Percentiles rank a stretch among this genome's conserved stretches.
Evolutionary conservation across 30 jellyfish, hydroid and myxozoan species (phyloP).

Genomic region (Cassiopea xamachana): DNA sequence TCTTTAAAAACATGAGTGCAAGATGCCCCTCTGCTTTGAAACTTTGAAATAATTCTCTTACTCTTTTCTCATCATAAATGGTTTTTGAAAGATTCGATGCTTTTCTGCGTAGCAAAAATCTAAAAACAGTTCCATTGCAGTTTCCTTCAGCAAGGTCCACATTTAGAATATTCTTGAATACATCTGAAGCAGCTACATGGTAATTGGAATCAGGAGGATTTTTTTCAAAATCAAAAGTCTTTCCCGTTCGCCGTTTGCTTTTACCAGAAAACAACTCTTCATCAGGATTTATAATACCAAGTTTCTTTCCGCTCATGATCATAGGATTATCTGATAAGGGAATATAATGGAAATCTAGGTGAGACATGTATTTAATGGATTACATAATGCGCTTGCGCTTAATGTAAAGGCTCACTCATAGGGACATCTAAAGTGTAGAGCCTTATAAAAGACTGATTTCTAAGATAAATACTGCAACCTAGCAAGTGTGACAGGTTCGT

Average conservation of each 20-base stretch:
- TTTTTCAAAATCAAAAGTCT: constrained; percentile 3
- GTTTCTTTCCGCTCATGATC: constrained; percentile 47
- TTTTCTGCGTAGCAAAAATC: constrained; percentile 32
- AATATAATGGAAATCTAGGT: not conserved
- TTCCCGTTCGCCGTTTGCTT: constrained; percentile 37
- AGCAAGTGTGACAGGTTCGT: too few relatives aligned
- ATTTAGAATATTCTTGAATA: constrained; percentile 12
- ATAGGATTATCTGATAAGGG: constrained; percentile 65
- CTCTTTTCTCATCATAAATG: constrained; percentile 3
- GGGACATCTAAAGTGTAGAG: too few relatives aligned
- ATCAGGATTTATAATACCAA: constrained; percentile 72
- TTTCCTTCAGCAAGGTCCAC: constrained; percentile 18
- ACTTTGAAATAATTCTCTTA: constrained; percentile 8
- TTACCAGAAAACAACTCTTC: constrained; percentile 32
- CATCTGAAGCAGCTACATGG: constrained; percentile 14
- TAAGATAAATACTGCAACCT: too few relatives aligned
- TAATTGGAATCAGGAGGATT: not conserved
- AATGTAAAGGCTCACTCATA: too few relatives aligned
- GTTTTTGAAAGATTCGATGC: constrained; percentile 57
- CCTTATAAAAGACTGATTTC: too few relatives aligned
- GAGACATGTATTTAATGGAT: not conserved
- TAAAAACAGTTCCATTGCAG: constrained; percentile 58
- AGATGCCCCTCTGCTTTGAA: constrained; percentile 52
- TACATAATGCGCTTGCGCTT: too few relatives aligned
- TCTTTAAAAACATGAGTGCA: constrained; percentile 46